Base-by-base conservation (phyloP, 2,797 vertebrate species). In the Cercopithecus mitis region DNA sequence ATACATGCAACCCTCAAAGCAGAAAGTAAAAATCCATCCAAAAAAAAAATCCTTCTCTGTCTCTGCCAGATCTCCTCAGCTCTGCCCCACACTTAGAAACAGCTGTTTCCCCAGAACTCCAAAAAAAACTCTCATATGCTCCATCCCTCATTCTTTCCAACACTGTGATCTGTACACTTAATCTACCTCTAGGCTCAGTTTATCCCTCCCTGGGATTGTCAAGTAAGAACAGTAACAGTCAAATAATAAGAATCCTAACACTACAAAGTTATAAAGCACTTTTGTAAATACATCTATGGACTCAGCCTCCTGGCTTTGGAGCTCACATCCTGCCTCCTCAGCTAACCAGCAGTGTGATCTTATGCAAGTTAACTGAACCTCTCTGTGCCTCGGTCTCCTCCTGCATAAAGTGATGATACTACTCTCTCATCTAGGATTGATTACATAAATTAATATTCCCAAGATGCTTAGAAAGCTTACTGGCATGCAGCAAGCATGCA, bases 11-110 rank as follows among this genome's bases (percentile, higher is more conserved):
- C 88, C 55, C 79, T 87, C 90, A 17, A 1, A 2, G 88, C 64
- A 92, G 83, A 77, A 8, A 88, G 84, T 85, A 88, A 92, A 93
- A 92, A 86, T n/a, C 91, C 47, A 73, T 76, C 64, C 41, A 81
- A 79, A 83, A 70, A 70, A 70, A 88, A 89, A 10, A 70, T 80
- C 95, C 93, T 97, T 84, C 94, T 92, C 77, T 80, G 84, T 75
- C 93, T 79, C 91, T 79, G 79, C 55, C 1, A 2, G 90, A 88
- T 93, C 91, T 80, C 76, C 22, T n/a, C 55, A 85, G 91, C 96
- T 91, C 80, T 10, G 77, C 88, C 97, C 94, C 97, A 97, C 95
- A 93, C 96, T 98, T 97, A 97, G 96, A 97, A 97, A 96, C 97
- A 97, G 97, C 94, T 97, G 90, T 77, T 96, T 97, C 58, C 77